Conservation (phyloP, 1,140 invertebrate genomes). For the Tetragnatha versicolor region DNA sequence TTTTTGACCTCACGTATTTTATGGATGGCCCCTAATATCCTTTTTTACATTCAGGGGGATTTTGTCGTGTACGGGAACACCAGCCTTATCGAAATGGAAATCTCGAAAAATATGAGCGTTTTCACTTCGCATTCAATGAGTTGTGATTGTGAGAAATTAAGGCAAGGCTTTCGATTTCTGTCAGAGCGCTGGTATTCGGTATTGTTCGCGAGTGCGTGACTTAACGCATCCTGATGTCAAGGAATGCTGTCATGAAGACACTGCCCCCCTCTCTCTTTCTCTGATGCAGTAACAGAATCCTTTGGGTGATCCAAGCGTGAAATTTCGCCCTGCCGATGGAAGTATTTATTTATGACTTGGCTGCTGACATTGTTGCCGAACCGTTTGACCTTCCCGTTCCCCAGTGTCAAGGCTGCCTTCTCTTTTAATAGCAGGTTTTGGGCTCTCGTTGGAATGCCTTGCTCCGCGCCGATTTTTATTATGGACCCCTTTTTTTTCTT, state of each 20-base stretch:
- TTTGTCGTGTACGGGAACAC: too few species aligned
- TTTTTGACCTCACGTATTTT: too few species aligned
- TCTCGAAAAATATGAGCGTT: too few species aligned
- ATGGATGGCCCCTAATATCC: too few species aligned
- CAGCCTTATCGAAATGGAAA: too few species aligned
- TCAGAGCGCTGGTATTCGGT: constrained; percentile 23
- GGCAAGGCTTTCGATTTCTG: background rate
- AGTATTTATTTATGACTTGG: constrained; percentile 51
- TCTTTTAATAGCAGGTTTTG: constrained; percentile 37
- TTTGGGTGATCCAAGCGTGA: constrained; percentile 50
- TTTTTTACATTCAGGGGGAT: too few species aligned
- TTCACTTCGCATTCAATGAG: too few species aligned
- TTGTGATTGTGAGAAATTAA: too few species aligned
- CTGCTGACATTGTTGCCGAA: constrained; percentile 50
- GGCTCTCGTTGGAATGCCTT: constrained; percentile 7
- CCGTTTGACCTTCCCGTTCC: constrained; percentile 51
- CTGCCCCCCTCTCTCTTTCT: constrained; percentile 26
- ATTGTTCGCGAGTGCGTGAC: constrained; percentile 45
- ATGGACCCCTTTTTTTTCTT: constrained; percentile 3
- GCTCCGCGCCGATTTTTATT: constrained; percentile 7
- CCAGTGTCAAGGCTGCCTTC: constrained; percentile 45
- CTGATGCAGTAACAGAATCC: constrained; percentile 35
- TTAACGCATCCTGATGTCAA: constrained; percentile 38
- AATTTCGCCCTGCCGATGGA: constrained; percentile 42
- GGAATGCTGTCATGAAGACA: constrained; percentile 43